These are phyloP conservation scores for Drosophila lowei DNA, from an alignment of 1,140 invertebrate genomes.

Conservation along the genomic window DNA sequence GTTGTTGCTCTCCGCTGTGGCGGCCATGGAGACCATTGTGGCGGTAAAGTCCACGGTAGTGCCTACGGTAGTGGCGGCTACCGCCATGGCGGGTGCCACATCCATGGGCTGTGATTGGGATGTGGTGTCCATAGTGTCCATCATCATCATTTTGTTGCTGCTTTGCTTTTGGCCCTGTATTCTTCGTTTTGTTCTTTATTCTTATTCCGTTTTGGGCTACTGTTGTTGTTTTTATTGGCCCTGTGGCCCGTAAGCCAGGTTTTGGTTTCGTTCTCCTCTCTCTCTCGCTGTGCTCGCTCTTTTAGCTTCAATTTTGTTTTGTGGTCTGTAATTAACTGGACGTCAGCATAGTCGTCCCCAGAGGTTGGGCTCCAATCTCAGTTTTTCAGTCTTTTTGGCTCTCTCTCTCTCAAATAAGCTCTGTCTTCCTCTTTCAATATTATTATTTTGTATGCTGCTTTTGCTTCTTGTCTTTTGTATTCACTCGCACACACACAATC, in stretches of 20 bases:
- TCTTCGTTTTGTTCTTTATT: conserved; percentile 25
- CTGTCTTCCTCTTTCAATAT: conserved; percentile 64
- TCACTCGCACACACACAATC: conserved; percentile 41
- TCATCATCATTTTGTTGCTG: conserved; percentile 77
- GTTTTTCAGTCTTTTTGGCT: conserved; percentile 38
- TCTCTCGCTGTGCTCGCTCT: conserved; percentile 20
- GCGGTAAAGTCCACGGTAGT: conserved; percentile 63
- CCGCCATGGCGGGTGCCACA: conserved; percentile 67
- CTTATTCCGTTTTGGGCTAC: conserved; percentile 1
- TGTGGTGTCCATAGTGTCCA: conserved; percentile 74
- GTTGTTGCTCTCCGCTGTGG: conserved; percentile 70
- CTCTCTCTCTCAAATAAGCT: background rate
- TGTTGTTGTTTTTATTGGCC: background rate
- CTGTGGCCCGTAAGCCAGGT: conserved; percentile 47
- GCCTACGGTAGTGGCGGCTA: conserved; percentile 62
- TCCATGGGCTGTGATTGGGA: conserved; percentile 65
- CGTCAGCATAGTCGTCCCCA: conserved; percentile 42
- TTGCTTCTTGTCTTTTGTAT: conserved; percentile 57
- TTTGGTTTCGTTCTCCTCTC: conserved; percentile 34
- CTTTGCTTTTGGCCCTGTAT: conserved; percentile 15
- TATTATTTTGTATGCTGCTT: conserved; percentile 71
- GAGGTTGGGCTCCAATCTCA: conserved; percentile 11
- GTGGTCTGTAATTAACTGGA: conserved; percentile 73
- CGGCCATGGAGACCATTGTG: conserved; percentile 71
- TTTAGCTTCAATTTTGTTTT: conserved; percentile 70